These are phyloP conservation scores for Andrena bicolor DNA, from an alignment of 2,888 invertebrate genomes.

Conservation along the genomic window DNA sequence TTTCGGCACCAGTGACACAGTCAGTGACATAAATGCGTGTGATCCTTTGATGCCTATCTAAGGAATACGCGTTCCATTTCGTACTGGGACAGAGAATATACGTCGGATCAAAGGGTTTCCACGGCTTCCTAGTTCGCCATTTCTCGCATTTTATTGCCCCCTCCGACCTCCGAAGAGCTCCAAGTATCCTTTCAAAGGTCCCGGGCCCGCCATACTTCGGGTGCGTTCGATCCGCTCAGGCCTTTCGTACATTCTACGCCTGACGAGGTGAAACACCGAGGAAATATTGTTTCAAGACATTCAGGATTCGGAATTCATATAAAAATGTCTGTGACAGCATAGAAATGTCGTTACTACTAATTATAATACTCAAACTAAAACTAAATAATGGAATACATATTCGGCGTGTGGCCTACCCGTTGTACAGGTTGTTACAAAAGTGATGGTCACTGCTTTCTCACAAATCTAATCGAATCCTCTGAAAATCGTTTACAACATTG, in stretches of 20 bases:
- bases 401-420: too few species aligned
- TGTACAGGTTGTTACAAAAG: too few species aligned
- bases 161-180: conserved; percentile 22
- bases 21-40: conserved; percentile 37
- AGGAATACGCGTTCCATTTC: conserved; percentile 47
- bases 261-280: conserved; percentile 38
- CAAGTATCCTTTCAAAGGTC: conserved; percentile 59
- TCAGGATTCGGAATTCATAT: neutral
- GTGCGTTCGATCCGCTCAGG: conserved; percentile 33
- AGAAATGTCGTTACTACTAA: too few species aligned
- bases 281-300: conserved; percentile 59
- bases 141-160: conserved; percentile 65
- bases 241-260: conserved; percentile 37
- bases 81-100: conserved; percentile 48
- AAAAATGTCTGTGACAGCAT: neutral
- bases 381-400: too few species aligned
- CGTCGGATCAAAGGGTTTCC: conserved; percentile 68
- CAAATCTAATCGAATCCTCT: too few species aligned
- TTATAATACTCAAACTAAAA: too few species aligned
- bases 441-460: too few species aligned
- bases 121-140: conserved; percentile 62
- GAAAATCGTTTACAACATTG: too few species aligned
- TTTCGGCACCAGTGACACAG: conserved; percentile 29
- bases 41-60: conserved; percentile 45
- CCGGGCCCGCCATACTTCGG: conserved; percentile 24